A percentile compares a stretch with the other conserved stretches of the same genome.
phyloP scores from a whole-genome alignment of 2,888 invertebrate genomes.

The Euspilapteryx auroguttella region DNA sequence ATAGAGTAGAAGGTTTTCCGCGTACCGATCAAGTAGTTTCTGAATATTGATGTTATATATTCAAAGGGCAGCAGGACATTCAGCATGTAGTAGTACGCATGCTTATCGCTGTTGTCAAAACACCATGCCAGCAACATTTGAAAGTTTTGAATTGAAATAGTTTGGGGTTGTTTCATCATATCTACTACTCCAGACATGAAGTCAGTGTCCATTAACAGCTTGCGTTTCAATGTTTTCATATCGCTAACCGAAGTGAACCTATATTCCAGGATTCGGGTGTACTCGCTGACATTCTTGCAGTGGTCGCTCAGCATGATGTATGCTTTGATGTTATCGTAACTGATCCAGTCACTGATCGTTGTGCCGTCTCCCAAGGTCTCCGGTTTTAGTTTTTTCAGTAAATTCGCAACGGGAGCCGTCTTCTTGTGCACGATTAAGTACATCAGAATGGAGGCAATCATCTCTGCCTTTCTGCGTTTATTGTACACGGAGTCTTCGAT shows the following conservation, averaged over 20 bases:
- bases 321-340: not conserved
- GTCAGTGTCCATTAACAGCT: not conserved
- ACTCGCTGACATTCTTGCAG: not conserved
- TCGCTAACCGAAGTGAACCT: not conserved
- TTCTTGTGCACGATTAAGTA: no score
- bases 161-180: no score
- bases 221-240: not conserved
- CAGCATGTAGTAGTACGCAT: not conserved
- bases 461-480: not conserved
- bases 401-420: no score
- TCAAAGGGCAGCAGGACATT: not conserved
- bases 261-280: not conserved
- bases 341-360: not conserved
- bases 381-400: no score
- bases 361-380: no score
- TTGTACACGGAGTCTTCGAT: not conserved
- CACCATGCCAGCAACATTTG: not conserved
- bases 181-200: not conserved
- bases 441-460: no score
- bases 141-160: not conserved
- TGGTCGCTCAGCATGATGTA: not conserved
- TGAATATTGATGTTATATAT: not conserved
- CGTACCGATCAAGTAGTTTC: slow-evolving; percentile 1
- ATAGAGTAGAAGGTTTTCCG: not conserved
- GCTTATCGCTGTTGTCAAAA: not conserved